Evolutionary conservation across 2,113 vertebrate genomes (phyloP).

Genomic region (Suricata suricatta): DNA sequence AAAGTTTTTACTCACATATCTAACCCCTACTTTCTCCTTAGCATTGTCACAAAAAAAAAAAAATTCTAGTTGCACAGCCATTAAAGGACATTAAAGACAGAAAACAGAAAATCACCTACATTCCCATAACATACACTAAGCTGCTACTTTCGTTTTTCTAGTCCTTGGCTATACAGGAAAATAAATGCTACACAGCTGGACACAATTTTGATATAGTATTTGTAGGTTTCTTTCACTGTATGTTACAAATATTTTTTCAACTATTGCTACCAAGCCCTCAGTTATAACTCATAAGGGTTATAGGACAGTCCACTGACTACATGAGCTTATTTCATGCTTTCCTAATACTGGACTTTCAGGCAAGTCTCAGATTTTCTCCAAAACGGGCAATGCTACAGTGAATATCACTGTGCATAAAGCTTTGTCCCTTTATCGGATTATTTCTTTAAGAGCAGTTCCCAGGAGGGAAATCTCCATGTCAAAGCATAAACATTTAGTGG

Average conservation of each 20-base stretch:
- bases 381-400: background rate
- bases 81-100: slow-evolving; percentile 11
- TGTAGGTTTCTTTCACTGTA: slow-evolving; percentile 31
- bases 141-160: slow-evolving; percentile 42
- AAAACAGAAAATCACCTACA: background rate
- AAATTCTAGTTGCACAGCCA: background rate
- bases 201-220: background rate
- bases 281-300: slow-evolving; percentile 31
- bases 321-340: slow-evolving; percentile 39
- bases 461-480: slow-evolving; percentile 6
- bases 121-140: background rate
- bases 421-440: background rate
- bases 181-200: background rate
- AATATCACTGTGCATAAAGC: background rate
- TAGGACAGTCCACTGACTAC: slow-evolving; percentile 22
- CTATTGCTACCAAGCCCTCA: background rate
- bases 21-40: background rate
- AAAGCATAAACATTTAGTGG: slow-evolving; percentile 34
- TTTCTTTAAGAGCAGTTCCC: slow-evolving; percentile 51
- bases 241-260: slow-evolving; percentile 4
- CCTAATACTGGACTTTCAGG: background rate
- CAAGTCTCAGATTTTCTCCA: slow-evolving; percentile 50
- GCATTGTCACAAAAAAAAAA: background rate
- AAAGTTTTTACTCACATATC: background rate
- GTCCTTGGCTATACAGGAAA: slow-evolving; percentile 30